Evolutionary conservation across 2,888 invertebrate species (phyloP).

Genomic region (Strigamia crassipes): DNA sequence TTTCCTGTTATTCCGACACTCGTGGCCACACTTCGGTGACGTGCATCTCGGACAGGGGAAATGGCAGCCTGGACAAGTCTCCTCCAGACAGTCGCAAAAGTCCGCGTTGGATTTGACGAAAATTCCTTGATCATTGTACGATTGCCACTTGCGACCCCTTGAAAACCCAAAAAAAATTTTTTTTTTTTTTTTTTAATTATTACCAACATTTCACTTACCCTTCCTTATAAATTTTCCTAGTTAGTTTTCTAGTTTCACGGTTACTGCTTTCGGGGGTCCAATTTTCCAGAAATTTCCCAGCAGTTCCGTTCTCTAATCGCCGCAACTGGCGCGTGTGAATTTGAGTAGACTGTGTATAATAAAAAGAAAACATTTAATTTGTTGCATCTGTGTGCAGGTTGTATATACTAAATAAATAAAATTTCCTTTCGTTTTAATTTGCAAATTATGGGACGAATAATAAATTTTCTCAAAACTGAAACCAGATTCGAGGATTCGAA

Average conservation of each 20-base stretch:
- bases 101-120: constrained; percentile 70
- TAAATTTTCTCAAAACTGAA: no score
- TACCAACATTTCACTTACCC: constrained; percentile 56
- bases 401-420: no score
- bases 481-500: no score
- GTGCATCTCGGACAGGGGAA: constrained; percentile 75
- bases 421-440: no score
- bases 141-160: not conserved
- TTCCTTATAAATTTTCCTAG: constrained; percentile 67
- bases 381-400: no score
- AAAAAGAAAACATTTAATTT: not conserved
- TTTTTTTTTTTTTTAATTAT: no score
- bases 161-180: no score
- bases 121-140: constrained; percentile 71
- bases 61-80: constrained; percentile 81
- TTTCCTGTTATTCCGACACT: constrained; percentile 76
- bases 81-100: constrained; percentile 82
- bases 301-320: constrained; percentile 58
- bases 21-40: constrained; percentile 77
- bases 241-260: constrained; percentile 75
- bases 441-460: no score
- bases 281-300: constrained; percentile 66
- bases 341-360: not conserved
- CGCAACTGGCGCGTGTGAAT: not conserved
- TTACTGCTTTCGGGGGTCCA: constrained; percentile 80